Base-by-base conservation (phyloP, 1,140 invertebrate genomes). In the Drosophila ogumai region DNA sequence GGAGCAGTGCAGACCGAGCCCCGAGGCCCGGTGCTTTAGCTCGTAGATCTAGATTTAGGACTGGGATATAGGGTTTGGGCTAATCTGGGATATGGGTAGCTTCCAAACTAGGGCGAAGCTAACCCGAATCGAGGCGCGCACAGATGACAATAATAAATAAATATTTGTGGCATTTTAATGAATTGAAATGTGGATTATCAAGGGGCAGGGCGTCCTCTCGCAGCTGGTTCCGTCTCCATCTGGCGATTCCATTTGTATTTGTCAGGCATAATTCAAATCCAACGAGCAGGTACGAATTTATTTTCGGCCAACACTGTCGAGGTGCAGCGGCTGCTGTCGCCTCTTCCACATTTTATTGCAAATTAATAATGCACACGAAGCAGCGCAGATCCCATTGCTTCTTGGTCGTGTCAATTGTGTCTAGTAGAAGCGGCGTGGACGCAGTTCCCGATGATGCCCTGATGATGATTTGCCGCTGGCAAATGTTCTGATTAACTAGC, bases 401-500 rank as follows among this genome's bases (percentile, higher is more conserved):
- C 65, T 71, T 75, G 75, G 75, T 55, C 61, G 59, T 87, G 82
- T 90, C 85, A 87, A 87, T 87, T 87, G 82, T 88, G 85, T 84
- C 80, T 80, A 72, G 75, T 80, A 72, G 75, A 32, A 65, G 60
- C 64, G 68, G 36, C 69, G 74, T 52, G 66, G 67, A 61, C 59
- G 60, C 57, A 43, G 43, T 52, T 65, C 58, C 67, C 74, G 71
- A 65, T 65, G 59, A 36, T 19, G 63, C 28, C 81, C 79, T 67
- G 81, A 81, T 73, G 67, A 69, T 60, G 81, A 74, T 66, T 74
- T 64, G 63, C 72, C 58, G 82, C 68, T 77, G 76, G 79, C 84
- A 84, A 88, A 88, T 90, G 82, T 88, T 88, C 80, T 88, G 84
- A 88, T 90, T 88, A 88, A 88, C 85, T 88, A 90, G 80, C 82